Percentiles rank a stretch among this genome's conserved stretches.
Evolutionary conservation across 1,140 invertebrate genomes (phyloP).

Genomic region (Hormaphis cornu): DNA sequence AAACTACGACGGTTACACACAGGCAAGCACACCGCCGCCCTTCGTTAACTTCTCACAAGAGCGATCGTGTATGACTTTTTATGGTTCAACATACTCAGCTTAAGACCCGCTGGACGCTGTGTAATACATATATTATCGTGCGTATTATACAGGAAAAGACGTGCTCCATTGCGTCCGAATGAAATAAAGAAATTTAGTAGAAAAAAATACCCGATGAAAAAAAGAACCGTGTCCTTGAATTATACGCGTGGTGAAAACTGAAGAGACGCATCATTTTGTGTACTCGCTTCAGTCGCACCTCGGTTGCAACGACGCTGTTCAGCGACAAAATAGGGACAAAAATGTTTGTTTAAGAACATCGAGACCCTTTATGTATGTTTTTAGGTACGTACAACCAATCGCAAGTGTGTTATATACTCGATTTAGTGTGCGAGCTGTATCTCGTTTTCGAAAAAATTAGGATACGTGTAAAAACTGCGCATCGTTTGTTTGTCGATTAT

Average conservation of each 20-base stretch:
- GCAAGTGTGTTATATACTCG: too few species aligned
- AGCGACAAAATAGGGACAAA: too few species aligned
- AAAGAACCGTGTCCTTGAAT: background rate
- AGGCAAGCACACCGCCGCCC: background rate
- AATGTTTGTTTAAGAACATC: too few species aligned
- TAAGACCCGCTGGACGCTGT: background rate
- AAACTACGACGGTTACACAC: background rate
- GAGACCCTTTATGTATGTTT: too few species aligned
- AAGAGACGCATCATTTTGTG: slow-evolving; percentile 2
- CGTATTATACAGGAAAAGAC: background rate
- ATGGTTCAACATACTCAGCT: background rate
- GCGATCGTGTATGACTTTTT: slow-evolving; percentile 21
- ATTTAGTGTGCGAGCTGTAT: too few species aligned
- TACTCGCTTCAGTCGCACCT: background rate
- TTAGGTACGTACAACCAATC: too few species aligned
- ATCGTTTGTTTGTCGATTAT: too few species aligned
- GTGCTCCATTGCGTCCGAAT: slow-evolving; percentile 9
- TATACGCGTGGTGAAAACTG: background rate
- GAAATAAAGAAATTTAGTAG: background rate
- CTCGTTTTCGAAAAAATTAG: too few species aligned
- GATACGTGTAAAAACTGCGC: too few species aligned
- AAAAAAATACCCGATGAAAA: background rate
- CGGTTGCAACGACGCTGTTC: too few species aligned
- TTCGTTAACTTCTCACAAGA: background rate
- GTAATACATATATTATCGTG: background rate